Percentiles rank a stretch among this genome's conserved stretches.
phyloP scores from a whole-genome alignment of 2,113 vertebrate species.

The Vidua chalybeata region DNA sequence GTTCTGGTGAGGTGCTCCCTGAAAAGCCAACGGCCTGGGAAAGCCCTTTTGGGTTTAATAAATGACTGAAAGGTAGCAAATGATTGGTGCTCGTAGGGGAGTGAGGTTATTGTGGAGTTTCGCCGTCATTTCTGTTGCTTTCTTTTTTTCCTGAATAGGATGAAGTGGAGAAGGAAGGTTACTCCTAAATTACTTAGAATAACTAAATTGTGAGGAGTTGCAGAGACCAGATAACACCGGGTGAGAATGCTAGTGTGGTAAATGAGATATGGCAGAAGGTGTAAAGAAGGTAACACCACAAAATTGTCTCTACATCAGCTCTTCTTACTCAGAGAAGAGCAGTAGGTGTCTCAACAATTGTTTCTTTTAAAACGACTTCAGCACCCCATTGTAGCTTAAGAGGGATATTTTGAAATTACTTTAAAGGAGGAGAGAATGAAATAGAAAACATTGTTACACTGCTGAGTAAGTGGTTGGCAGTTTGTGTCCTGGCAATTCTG shows the following conservation, averaged over 20 bases:
- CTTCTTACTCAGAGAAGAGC: neutral
- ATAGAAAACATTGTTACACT: fast-evolving
- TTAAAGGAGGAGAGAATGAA: neutral
- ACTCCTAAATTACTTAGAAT: neutral
- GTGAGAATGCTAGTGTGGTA: neutral
- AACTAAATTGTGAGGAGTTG: neutral
- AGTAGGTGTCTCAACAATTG: neutral
- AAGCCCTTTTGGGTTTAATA: neutral
- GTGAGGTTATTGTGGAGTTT: neutral
- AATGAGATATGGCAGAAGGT: fast-evolving
- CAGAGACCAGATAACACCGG: neutral
- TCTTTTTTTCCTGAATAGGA: no score
- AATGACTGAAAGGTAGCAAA: neutral
- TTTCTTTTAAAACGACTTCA: neutral
- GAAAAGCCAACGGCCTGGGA: neutral
- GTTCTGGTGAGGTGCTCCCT: fast-evolving
- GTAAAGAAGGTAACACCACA: neutral
- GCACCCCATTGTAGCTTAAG: fast-evolving
- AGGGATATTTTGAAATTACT: neutral
- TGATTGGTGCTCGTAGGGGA: fast-evolving
- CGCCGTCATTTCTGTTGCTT: no score
- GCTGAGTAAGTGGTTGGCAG: fast-evolving
- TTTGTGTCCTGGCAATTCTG: neutral
- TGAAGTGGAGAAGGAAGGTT: neutral
- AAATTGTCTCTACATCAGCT: neutral